Conservation (phyloP, 2,797 vertebrate species). For the Sus cebifrons region DNA sequence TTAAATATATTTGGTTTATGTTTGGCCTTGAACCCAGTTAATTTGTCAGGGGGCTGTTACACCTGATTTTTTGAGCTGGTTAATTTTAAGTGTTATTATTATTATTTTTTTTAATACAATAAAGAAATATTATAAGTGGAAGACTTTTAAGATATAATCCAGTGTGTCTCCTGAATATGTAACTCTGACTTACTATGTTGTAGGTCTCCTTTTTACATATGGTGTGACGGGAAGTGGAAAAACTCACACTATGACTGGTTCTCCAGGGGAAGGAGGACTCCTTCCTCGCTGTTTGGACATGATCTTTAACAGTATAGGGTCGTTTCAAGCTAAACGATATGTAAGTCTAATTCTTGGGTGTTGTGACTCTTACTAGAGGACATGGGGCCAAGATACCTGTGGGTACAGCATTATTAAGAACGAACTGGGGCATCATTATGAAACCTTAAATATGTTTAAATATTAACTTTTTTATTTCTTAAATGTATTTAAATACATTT, state of each 20-base stretch:
- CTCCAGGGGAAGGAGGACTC: slow-evolving; percentile 96
- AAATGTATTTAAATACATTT: slow-evolving; percentile 9
- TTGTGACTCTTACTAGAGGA: not conserved
- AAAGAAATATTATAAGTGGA: not conserved
- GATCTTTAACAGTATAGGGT: slow-evolving; percentile 97
- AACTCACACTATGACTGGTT: slow-evolving; percentile 98
- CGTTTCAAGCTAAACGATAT: slow-evolving; percentile 97
- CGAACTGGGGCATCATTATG: not conserved
- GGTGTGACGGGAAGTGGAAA: slow-evolving; percentile 99
- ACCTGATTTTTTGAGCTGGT: not conserved
- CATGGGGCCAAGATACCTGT: not conserved
- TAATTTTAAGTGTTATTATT: not conserved
- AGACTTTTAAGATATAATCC: not conserved
- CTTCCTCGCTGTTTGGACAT: slow-evolving; percentile 97
- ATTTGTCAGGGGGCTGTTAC: slow-evolving; percentile 3
- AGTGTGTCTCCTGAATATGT: slow-evolving; percentile 15
- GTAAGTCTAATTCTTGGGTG: slow-evolving; percentile 90
- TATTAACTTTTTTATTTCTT: not conserved
- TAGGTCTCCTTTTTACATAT: slow-evolving; percentile 98
- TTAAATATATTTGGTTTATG: slow-evolving; percentile 41
- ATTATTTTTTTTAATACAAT: not conserved
- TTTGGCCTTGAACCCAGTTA: slow-evolving; percentile 37
- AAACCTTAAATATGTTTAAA: slow-evolving; percentile 32
- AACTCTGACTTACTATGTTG: slow-evolving; percentile 18
- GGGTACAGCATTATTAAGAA: not conserved